These are phyloP conservation scores for Vanessa atalanta DNA, from an alignment of 1,140 invertebrate species.

Conservation along the genomic window DNA sequence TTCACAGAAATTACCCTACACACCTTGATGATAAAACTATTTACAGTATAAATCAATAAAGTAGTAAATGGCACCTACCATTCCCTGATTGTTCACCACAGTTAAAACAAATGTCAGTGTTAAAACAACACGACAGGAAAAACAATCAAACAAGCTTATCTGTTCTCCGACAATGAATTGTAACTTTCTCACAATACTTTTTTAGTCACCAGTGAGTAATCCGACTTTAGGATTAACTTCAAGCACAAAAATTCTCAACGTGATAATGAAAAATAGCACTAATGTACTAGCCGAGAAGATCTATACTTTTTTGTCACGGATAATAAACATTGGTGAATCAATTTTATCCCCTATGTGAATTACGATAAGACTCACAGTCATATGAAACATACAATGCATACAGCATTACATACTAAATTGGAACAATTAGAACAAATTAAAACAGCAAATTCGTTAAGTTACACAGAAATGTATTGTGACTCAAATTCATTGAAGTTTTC, in stretches of 20 bases:
- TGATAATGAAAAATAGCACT: no score
- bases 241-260: background rate
- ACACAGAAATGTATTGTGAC: constrained; percentile 15
- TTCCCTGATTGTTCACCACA: no score
- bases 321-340: background rate
- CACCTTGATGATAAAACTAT: no score
- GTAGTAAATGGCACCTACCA: no score
- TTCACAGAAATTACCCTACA: no score
- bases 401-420: constrained; percentile 9
- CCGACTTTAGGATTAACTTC: background rate
- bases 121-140: background rate
- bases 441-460: constrained; percentile 23
- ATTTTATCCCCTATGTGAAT: background rate
- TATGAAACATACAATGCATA: background rate
- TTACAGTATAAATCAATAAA: no score
- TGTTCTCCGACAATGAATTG: no score
- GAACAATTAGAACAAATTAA: constrained; percentile 29
- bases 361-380: background rate
- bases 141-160: no score
- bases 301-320: no score
- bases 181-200: background rate
- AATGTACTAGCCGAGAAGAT: no score
- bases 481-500: constrained; percentile 5
- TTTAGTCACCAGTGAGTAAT: constrained; percentile 3
- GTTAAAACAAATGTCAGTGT: background rate